These are phyloP conservation scores for Passer domesticus DNA, from an alignment of 2,113 vertebrate species.

Conservation along the genomic window DNA sequence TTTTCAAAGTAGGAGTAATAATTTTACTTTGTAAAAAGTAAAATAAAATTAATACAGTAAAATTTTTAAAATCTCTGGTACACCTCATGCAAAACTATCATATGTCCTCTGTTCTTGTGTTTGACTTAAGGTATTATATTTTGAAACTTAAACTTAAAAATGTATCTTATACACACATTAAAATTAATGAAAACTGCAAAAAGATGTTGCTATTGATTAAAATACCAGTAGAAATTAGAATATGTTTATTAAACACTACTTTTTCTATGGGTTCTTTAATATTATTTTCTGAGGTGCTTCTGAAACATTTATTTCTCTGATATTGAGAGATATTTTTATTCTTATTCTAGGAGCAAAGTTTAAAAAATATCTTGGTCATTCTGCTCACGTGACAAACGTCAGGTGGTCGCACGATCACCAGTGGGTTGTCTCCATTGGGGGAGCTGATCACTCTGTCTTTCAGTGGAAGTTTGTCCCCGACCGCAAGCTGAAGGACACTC, in stretches of 20 bases:
- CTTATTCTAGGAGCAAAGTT: constrained; percentile 90
- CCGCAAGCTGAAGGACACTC: constrained; percentile 90
- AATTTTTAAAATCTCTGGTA: neutral
- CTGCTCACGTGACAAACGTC: constrained; percentile 94
- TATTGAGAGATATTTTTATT: constrained; percentile 5
- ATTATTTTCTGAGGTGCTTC: neutral
- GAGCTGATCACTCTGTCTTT: constrained; percentile 97
- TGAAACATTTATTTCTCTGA: neutral
- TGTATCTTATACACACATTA: neutral
- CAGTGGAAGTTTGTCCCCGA: constrained; percentile 99
- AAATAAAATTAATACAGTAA: neutral
- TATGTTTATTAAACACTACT: neutral
- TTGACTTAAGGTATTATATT: neutral
- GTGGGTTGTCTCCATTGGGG: constrained; percentile 97
- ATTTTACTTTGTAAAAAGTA: neutral
- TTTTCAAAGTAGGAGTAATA: neutral
- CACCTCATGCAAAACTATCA: neutral
- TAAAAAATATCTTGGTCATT: constrained; percentile 97
- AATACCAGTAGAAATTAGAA: neutral
- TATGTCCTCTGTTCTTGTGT: neutral
- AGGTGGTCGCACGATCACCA: constrained; percentile 98
- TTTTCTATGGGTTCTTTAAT: neutral
- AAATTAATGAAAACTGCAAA: neutral
- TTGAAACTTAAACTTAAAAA: neutral
- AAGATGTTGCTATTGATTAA: neutral